Base-by-base conservation (phyloP, 2,113 vertebrate genomes). In the Microtus ochrogaster region DNA sequence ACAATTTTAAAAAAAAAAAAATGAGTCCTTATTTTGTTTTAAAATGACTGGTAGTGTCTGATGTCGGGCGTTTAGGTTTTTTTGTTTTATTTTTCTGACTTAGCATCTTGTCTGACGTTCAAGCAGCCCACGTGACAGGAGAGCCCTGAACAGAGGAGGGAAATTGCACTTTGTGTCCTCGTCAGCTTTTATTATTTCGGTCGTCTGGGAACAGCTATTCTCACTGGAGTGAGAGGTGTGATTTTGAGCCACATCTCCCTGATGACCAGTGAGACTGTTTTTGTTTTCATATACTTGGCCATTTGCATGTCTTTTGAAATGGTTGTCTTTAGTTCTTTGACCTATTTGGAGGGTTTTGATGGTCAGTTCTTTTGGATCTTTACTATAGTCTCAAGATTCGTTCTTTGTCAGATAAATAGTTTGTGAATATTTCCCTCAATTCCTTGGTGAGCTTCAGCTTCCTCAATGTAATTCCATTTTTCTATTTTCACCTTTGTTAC, bases 1-100 rank as follows among this genome's bases (percentile, higher is more conserved):
- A 94, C 30, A 78, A 14, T 55, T 16, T 4, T 1, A 17, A 49
- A 19, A 19, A 58, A 58, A 49, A 55, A 55, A 58, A 58, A 6
- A 58, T 1, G 5, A 58, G 19, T 58, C 19, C 55, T 58, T 58
- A 58, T 84, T 84, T 58, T 49, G 44, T 70, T 92, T 91, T 65
- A 92, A 88, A 93, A 72, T 68, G 68, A 74, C 89, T 58, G 12
- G 89, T 39, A n/a, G 30, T 77, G 28, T 89, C 76, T 47, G 89
- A 78, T 78, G 39, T 61, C 65, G 82, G 47, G 52, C 5, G 58
- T 94, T 92, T 24, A 36, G 41, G 39, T 28, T 63, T 41, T 78
- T 28, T 63, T 47, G 30, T 85, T 63, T 41, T 49, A 4, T 82
- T 92, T 95, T 76, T 81, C 90, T 72, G 76, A 84, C 58, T 87